Percentiles rank a stretch among this genome's conserved stretches.
Conservation (phyloP, 2,888 invertebrate species). For the Phengaris alcon region DNA sequence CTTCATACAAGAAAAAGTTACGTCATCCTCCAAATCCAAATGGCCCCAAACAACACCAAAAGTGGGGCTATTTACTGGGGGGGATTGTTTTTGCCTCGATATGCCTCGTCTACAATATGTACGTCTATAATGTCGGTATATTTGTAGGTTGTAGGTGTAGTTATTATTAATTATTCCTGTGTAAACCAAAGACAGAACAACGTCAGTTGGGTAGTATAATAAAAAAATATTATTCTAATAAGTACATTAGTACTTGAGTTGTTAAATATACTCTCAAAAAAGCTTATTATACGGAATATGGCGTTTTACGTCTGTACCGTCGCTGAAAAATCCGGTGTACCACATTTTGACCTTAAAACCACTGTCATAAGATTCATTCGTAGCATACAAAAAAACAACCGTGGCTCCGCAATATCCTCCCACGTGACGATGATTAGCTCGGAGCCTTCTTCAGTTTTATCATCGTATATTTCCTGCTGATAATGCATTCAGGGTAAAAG, state of each 20-base stretch:
- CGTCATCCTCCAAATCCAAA: too few species aligned
- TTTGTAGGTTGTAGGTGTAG: too few species aligned
- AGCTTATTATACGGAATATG: not conserved
- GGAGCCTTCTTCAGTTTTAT: constrained; percentile 21
- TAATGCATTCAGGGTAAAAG: constrained; percentile 22
- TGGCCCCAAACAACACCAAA: too few species aligned
- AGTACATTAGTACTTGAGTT: not conserved
- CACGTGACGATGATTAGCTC: constrained; percentile 15
- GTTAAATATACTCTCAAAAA: not conserved
- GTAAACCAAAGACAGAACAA: not conserved
- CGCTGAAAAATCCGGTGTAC: not conserved
- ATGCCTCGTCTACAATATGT: too few species aligned
- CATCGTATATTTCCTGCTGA: constrained; percentile 22
- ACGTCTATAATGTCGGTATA: too few species aligned
- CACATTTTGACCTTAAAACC: not conserved
- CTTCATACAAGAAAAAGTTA: too few species aligned
- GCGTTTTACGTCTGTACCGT: not conserved
- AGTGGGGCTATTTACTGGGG: too few species aligned
- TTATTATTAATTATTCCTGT: too few species aligned
- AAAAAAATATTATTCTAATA: not conserved
- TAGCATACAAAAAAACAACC: not conserved
- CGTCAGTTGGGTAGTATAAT: not conserved
- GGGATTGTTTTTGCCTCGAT: too few species aligned
- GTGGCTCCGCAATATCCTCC: not conserved
- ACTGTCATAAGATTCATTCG: not conserved